These are phyloP conservation scores for Leucania comma DNA, from an alignment of 2,888 invertebrate species.

Conservation along the genomic window DNA sequence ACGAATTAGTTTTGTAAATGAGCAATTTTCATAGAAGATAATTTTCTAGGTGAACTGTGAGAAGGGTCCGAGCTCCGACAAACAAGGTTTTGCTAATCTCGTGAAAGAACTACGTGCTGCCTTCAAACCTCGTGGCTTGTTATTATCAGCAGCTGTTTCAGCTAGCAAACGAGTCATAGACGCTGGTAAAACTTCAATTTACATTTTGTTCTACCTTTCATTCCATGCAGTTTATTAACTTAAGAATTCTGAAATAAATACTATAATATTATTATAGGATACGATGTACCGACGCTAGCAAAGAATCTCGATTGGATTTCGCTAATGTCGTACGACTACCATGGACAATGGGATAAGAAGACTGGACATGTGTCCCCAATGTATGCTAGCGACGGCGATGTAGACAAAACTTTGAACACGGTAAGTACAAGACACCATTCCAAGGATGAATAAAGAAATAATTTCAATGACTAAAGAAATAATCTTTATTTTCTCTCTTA, in stretches of 20 bases:
- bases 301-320: constrained; percentile 96
- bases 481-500: background rate
- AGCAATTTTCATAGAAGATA: background rate
- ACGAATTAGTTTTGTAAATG: background rate
- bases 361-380: constrained; percentile 97
- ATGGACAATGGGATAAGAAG: constrained; percentile 97
- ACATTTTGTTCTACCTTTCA: background rate
- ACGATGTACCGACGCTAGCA: constrained; percentile 94
- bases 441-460: background rate
- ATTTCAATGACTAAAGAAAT: background rate
- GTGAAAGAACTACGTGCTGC: constrained; percentile 94
- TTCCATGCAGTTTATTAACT: too few relatives aligned
- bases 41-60: constrained; percentile 93
- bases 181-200: constrained; percentile 88
- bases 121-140: constrained; percentile 93
- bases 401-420: constrained; percentile 94
- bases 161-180: constrained; percentile 96
- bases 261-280: constrained; percentile 81
- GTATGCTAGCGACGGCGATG: constrained; percentile 94
- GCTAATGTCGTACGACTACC: constrained; percentile 97
- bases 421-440: constrained; percentile 55
- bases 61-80: constrained; percentile 95
- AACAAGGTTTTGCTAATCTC: constrained; percentile 94
- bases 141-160: constrained; percentile 96
- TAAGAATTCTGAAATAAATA: background rate